Conservation (phyloP, 2,113 vertebrate genomes). For the Xenopus laevis region DNA sequence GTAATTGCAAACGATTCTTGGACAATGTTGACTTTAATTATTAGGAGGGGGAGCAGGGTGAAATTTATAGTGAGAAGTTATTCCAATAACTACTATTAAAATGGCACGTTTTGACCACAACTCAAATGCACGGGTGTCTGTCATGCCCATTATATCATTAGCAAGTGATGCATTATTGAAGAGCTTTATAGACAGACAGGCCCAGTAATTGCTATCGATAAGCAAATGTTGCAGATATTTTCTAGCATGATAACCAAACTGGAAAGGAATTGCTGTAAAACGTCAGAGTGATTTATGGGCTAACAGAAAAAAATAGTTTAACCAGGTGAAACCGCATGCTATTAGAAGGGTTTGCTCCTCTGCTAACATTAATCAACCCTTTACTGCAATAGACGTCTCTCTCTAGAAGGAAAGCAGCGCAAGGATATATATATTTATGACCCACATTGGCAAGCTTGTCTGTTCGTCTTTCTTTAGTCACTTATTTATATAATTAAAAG, state of each 20-base stretch:
- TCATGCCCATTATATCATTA: constrained; percentile 55
- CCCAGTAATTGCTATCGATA: constrained; percentile 57
- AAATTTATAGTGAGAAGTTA: constrained; percentile 48
- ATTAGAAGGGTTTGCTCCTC: neutral
- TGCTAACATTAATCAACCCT: constrained; percentile 21
- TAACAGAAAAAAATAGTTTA: constrained; percentile 23
- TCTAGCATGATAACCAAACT: constrained; percentile 42
- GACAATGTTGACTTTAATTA: too few relatives aligned
- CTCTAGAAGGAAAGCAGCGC: neutral
- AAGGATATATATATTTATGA: neutral
- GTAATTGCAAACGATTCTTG: too few relatives aligned
- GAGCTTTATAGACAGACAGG: constrained; percentile 51
- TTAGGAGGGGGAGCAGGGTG: too few relatives aligned
- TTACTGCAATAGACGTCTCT: neutral
- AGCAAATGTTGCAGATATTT: constrained; percentile 52
- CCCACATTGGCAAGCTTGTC: neutral
- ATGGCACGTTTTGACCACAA: constrained; percentile 52
- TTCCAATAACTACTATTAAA: constrained; percentile 53
- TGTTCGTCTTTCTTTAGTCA: neutral
- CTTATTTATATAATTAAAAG: neutral
- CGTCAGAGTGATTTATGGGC: constrained; percentile 32
- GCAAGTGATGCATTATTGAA: constrained; percentile 61
- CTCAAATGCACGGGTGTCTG: constrained; percentile 61
- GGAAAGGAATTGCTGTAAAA: constrained; percentile 35
- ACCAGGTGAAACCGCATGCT: constrained; percentile 25